phyloP scores from a whole-genome alignment of 2,888 invertebrate genomes.

The Nasonovia ribisnigri region DNA sequence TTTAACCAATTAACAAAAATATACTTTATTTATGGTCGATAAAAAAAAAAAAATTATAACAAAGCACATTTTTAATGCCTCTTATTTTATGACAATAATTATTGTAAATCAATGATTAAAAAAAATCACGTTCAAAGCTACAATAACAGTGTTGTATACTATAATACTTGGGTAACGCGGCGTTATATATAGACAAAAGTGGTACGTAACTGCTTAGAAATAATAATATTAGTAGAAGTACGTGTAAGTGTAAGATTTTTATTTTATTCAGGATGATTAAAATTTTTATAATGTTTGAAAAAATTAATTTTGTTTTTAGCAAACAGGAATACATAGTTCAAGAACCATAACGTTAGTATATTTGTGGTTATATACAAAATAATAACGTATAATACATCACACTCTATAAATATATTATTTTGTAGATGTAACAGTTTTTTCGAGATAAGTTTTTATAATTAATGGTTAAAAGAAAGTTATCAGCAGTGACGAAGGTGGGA shows the following conservation, averaged over 20 bases:
- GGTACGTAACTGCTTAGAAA: neutral
- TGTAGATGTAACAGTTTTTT: neutral
- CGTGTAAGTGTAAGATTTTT: neutral
- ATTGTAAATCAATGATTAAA: neutral
- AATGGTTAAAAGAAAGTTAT: neutral
- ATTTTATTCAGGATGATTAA: too few species aligned
- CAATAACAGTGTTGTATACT: neutral
- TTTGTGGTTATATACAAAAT: neutral
- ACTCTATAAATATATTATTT: neutral
- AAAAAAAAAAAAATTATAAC: neutral
- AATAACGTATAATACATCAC: neutral
- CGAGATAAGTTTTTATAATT: neutral
- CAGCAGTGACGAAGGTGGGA: neutral
- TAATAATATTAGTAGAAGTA: neutral
- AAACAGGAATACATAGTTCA: neutral
- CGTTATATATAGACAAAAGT: neutral
- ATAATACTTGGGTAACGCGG: neutral
- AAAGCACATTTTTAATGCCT: neutral
- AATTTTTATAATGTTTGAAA: too few species aligned
- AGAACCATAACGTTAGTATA: neutral
- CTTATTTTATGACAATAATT: neutral
- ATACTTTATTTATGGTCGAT: neutral
- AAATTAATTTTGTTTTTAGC: too few species aligned
- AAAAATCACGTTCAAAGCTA: neutral
- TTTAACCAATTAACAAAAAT: too few species aligned